Base-by-base conservation (phyloP, 2,888 invertebrate genomes). In the Lasioglossum lativentre region DNA sequence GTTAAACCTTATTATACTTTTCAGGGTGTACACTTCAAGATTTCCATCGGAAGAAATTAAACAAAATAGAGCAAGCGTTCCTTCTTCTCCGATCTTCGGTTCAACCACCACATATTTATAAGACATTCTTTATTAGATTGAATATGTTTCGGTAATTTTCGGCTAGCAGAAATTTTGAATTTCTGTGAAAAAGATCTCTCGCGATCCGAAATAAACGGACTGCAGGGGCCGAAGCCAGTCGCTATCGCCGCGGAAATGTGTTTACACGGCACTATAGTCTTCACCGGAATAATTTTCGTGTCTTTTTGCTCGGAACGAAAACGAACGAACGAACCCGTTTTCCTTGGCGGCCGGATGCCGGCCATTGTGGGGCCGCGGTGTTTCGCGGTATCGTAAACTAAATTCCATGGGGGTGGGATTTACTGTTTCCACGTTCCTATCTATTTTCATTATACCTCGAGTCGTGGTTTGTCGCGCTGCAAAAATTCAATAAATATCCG, bases 361-460 rank as follows among this genome's bases (percentile, higher is more conserved):
- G 80, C 74, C 80, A 80, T 83, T 79, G 84, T 80, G 56, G 56
- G 88, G 80, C 71, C 63, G 75, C 83, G 85, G 81, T 83, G 63
- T 34, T 86, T 84, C 90, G 83, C 85, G 89, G 90, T 90, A 88
- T 86, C 86, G 82, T 85, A 73, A 86, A 81, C 89, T 86, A 85
- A 87, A 89, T 90, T 88, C 83, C 83, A 47, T 42, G 81, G n/a
- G 38, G 42, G 52, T 30, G 80, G 73, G 86, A 92, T 92, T 92
- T 91, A 91, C 80, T 77, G 83, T 86, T 88, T 80, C 82, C 88
- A 89, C 86, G 85, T 86, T 85, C 85, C 89, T 75, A 89, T 91
- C 88, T 90, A 90, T 91, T 90, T 92, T 86, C 83, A 92, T 88
- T 84, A 82, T 82, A 6, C 56, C 38, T 27, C 19, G 40, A 47